Conservation (phyloP, 1,140 invertebrate species). For the Ptiloglossa arizonensis region DNA sequence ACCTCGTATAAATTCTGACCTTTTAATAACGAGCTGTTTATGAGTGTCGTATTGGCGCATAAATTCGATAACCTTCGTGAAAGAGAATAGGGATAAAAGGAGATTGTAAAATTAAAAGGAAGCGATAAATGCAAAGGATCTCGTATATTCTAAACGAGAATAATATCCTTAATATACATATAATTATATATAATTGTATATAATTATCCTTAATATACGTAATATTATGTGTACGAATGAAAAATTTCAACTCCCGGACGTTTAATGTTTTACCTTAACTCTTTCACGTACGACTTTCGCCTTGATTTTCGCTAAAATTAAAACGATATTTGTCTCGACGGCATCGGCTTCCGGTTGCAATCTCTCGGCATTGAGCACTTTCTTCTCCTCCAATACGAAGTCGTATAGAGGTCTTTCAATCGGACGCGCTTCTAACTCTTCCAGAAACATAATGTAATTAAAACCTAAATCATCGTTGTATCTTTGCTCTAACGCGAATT, state of each 20-base stretch:
- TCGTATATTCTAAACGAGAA: too few species aligned
- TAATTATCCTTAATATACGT: too few species aligned
- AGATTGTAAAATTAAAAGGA: background rate
- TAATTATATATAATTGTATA: too few species aligned
- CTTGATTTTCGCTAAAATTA: conserved; percentile 87
- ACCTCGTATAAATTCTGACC: conserved; percentile 85
- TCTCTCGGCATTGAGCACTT: conserved; percentile 71
- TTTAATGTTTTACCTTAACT: conserved; percentile 80
- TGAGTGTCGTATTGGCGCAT: conserved; percentile 84
- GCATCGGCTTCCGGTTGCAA: conserved; percentile 59
- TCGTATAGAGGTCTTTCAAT: conserved; percentile 74
- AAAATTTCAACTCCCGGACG: too few species aligned
- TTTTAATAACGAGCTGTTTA: conserved; percentile 84
- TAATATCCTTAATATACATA: too few species aligned
- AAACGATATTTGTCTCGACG: conserved; percentile 84
- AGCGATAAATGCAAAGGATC: background rate
- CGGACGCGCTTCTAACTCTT: conserved; percentile 82
- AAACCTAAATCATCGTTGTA: conserved; percentile 88
- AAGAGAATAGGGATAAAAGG: background rate
- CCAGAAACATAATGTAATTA: conserved; percentile 85
- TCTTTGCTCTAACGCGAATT: conserved; percentile 85
- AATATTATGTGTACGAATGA: too few species aligned
- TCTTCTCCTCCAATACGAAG: conserved; percentile 69
- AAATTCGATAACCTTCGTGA: conserved; percentile 81
- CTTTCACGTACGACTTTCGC: conserved; percentile 86